These are phyloP conservation scores for Megamerina dolium DNA, from an alignment of 2,888 invertebrate genomes.

Conservation along the genomic window DNA sequence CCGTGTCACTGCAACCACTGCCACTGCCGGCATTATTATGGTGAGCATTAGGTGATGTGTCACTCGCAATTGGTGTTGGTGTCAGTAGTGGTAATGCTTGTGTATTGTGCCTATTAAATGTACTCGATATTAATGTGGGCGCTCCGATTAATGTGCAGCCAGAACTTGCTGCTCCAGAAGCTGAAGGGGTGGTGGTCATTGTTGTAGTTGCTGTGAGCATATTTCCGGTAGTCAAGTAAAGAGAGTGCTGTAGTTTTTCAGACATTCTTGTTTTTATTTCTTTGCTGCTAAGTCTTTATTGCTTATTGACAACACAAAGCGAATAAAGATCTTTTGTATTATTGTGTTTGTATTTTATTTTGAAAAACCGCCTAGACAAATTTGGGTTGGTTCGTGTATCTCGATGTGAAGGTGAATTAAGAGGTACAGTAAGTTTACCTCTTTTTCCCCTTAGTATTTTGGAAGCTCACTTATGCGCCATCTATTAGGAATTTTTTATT, in stretches of 20 bases:
- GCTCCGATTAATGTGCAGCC: slow-evolving; percentile 29
- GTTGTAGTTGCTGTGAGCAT: neutral
- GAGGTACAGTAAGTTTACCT: no score
- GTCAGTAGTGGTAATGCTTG: slow-evolving; percentile 13
- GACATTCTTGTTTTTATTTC: neutral
- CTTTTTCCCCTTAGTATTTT: no score
- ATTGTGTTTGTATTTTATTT: no score
- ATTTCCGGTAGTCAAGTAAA: neutral
- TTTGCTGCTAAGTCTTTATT: neutral
- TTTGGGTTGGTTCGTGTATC: no score
- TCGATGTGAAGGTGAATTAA: no score
- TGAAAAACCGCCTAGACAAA: no score
- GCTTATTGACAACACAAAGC: no score
- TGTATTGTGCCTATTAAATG: slow-evolving; percentile 23
- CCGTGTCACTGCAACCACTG: slow-evolving; percentile 28
- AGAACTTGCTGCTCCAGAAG: slow-evolving; percentile 19
- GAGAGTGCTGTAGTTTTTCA: neutral
- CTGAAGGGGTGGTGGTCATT: slow-evolving; percentile 7
- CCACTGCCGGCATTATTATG: slow-evolving; percentile 8
- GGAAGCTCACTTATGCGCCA: no score
- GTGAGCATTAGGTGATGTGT: slow-evolving; percentile 8
- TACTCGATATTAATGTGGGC: slow-evolving; percentile 35
- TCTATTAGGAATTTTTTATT: no score
- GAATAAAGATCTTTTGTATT: no score
- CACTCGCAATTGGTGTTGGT: slow-evolving; percentile 15